These are phyloP conservation scores for Nineta flava DNA, from an alignment of 2,888 invertebrate species.

Conservation along the genomic window DNA sequence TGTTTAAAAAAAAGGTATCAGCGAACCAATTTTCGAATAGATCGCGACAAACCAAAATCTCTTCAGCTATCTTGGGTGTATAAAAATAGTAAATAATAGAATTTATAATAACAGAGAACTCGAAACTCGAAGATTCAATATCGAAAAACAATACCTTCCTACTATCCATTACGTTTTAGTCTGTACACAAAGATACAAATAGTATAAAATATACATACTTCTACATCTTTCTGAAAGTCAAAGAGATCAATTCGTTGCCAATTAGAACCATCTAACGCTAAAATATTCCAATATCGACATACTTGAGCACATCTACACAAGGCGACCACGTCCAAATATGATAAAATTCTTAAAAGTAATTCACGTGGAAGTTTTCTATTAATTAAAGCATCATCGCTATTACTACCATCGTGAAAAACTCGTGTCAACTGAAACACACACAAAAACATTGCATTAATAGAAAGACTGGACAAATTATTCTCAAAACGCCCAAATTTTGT, in stretches of 20 bases:
- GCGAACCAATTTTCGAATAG: too few species aligned
- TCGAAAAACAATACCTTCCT: too few species aligned
- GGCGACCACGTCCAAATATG: constrained; percentile 90
- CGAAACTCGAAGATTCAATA: too few species aligned
- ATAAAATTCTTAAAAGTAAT: constrained; percentile 81
- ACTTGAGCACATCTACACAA: constrained; percentile 92
- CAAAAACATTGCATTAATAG: constrained; percentile 8
- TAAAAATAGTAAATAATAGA: too few species aligned
- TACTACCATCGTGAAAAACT: constrained; percentile 40
- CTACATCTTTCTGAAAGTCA: constrained; percentile 95
- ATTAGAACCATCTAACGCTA: constrained; percentile 97
- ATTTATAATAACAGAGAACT: too few species aligned
- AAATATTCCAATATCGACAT: constrained; percentile 68
- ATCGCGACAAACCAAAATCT: too few species aligned
- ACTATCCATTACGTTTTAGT: too few species aligned
- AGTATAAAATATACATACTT: constrained; percentile 66
- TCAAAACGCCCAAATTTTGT: too few species aligned
- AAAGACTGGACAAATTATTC: too few species aligned
- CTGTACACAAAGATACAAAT: too few species aligned
- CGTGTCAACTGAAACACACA: constrained; percentile 46
- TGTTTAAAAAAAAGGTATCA: too few species aligned
- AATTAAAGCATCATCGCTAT: constrained; percentile 63
- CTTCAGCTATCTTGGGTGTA: too few species aligned
- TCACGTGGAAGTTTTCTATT: constrained; percentile 95
- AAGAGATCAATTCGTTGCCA: constrained; percentile 99